Evolutionary conservation across 2,797 vertebrate genomes (phyloP).

Genomic region (Pyrocephalus nanus): DNA sequence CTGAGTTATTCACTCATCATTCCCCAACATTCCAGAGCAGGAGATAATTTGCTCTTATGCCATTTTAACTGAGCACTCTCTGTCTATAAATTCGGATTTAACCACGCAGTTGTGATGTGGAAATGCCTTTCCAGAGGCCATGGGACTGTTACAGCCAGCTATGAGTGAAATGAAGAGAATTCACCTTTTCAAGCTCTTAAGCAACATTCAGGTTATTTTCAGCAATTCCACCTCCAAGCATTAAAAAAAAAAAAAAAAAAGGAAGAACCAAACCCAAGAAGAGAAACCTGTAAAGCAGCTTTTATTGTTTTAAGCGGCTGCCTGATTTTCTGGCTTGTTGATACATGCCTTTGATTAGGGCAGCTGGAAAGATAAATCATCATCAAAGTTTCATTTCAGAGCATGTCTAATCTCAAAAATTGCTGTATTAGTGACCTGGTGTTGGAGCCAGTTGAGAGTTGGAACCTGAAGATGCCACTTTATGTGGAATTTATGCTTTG

Average conservation of each 20-base stretch:
- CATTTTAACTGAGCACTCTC: not conserved
- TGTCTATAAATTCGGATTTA: not conserved
- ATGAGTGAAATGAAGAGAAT: conserved; percentile 32
- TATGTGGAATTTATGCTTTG: not conserved
- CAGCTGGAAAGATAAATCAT: conserved; percentile 10
- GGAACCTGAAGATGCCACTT: not conserved
- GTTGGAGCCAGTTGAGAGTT: not conserved
- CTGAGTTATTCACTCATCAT: not conserved
- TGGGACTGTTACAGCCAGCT: not conserved
- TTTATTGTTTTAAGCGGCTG: conserved; percentile 17
- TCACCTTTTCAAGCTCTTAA: not conserved
- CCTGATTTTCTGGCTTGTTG: conserved; percentile 49
- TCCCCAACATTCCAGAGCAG: not conserved
- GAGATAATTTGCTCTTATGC: not conserved
- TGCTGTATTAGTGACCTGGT: not conserved
- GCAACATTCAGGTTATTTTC: conserved; percentile 41
- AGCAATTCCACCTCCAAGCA: not conserved
- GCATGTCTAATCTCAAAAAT: not conserved
- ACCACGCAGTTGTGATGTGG: not conserved
- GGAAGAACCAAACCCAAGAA: not conserved
- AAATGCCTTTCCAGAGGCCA: not conserved
- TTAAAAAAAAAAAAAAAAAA: not conserved
- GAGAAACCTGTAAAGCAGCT: conserved; percentile 58
- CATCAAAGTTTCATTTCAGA: not conserved
- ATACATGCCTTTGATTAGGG: conserved; percentile 8